Conservation (phyloP, 2,797 vertebrate genomes). For the Chloroceryle inda region DNA sequence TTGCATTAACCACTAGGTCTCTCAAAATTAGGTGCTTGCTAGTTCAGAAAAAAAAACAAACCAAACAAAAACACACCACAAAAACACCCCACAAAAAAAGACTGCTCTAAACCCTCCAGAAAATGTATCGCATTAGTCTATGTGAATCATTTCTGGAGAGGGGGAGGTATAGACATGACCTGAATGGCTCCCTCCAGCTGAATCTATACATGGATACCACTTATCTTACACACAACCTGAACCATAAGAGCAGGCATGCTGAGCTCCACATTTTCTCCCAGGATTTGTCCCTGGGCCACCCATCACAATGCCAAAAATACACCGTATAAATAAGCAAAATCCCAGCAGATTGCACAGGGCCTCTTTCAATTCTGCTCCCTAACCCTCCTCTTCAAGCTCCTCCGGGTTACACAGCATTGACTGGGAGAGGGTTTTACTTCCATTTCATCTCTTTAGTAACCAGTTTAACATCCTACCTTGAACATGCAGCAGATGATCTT, state of each 20-base stretch:
- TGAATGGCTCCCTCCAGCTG: not conserved
- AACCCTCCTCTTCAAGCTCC: not conserved
- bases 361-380: not conserved
- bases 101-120: too few relatives aligned
- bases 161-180: not conserved
- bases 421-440: not conserved
- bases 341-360: not conserved
- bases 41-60: not conserved
- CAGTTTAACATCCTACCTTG: constrained; percentile 77
- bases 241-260: not conserved
- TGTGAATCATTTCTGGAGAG: not conserved
- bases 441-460: not conserved
- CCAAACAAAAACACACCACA: too few relatives aligned
- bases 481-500: not conserved
- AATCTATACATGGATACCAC: not conserved
- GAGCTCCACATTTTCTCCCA: not conserved
- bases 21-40: not conserved
- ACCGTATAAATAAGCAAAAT: not conserved
- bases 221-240: not conserved
- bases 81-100: too few relatives aligned
- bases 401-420: not conserved
- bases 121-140: not conserved
- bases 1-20: not conserved
- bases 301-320: not conserved
- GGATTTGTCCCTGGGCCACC: not conserved